Conservation (phyloP, 2,113 vertebrate genomes). For the Thamnaconus septentrionalis region DNA sequence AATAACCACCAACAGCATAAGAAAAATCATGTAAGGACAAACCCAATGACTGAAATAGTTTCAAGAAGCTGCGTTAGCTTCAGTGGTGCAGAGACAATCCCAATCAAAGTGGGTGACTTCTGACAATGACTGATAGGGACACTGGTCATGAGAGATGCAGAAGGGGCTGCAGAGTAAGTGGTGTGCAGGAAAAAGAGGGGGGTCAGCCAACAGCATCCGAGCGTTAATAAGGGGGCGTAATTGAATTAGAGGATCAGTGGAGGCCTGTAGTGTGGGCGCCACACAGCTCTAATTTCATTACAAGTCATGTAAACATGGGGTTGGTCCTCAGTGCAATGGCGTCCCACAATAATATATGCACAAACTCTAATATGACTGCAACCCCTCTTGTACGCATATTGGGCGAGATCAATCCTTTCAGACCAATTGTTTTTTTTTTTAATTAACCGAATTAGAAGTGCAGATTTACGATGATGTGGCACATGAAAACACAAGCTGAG, state of each 20-base stretch:
- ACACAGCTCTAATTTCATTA: conserved; percentile 74
- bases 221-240: conserved; percentile 69
- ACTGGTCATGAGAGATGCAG: conserved; percentile 22
- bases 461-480: no score
- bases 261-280: conserved; percentile 65
- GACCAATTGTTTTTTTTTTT: no score
- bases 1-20: no score
- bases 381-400: neutral
- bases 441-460: no score
- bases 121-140: no score
- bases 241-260: conserved; percentile 70
- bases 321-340: conserved; percentile 51
- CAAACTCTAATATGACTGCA: neutral
- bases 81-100: no score
- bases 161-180: conserved; percentile 38
- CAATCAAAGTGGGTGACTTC: no score
- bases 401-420: no score
- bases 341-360: conserved; percentile 44
- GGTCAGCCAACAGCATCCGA: conserved; percentile 65
- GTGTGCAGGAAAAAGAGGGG: conserved; percentile 45
- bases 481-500: no score
- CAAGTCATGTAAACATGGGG: conserved; percentile 71
- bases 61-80: no score
- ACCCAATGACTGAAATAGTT: no score
- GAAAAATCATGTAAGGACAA: no score